phyloP scores from a whole-genome alignment of 1,140 invertebrate genomes.

The Drosophila pectinifera region DNA sequence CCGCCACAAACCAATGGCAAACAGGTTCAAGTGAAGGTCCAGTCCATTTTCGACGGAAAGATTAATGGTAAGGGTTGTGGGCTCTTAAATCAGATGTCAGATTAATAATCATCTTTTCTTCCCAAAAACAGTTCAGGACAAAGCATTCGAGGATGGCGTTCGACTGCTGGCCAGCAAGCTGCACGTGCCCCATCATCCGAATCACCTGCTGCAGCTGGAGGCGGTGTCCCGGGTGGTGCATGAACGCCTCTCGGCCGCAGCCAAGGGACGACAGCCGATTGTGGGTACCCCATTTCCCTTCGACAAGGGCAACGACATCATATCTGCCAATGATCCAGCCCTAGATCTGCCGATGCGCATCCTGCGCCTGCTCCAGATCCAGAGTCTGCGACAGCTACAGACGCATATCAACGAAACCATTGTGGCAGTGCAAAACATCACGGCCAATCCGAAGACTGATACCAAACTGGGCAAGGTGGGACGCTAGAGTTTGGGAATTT shows the following conservation, averaged over 20 bases:
- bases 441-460: constrained; percentile 98
- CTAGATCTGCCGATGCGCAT: constrained; percentile 93
- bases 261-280: constrained; percentile 88
- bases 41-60: constrained; percentile 67
- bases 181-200: constrained; percentile 92
- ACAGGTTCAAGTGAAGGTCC: constrained; percentile 39
- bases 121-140: constrained; percentile 89
- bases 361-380: constrained; percentile 94
- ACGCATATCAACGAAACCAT: constrained; percentile 97
- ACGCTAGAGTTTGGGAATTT: constrained; percentile 41
- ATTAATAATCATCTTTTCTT: constrained; percentile 12
- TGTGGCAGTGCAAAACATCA: constrained; percentile 95
- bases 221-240: constrained; percentile 90
- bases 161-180: constrained; percentile 91
- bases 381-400: constrained; percentile 95
- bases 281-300: constrained; percentile 89
- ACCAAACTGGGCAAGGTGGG: constrained; percentile 97
- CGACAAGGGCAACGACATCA: constrained; percentile 85
- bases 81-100: constrained; percentile 85
- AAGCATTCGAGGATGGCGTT: constrained; percentile 93
- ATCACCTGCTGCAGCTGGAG: constrained; percentile 92
- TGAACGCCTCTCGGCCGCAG: constrained; percentile 88
- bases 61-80: constrained; percentile 87
- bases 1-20: constrained; percentile 85
- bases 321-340: constrained; percentile 87